Conservation (phyloP, 1,140 invertebrate species). For the Elysia chlorotica region DNA sequence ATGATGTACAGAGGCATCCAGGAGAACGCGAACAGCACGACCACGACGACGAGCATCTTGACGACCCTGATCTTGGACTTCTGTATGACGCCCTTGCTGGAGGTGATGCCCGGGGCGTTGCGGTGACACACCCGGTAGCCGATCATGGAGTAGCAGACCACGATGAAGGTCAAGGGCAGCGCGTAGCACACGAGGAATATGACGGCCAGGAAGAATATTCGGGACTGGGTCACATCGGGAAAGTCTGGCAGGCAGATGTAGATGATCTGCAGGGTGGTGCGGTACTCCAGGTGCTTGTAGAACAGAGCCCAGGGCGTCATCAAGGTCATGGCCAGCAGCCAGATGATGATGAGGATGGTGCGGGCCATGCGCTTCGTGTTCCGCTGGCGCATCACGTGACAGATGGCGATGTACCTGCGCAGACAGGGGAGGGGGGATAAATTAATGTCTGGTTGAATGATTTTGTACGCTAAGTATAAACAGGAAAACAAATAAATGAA, state of each 20-base stretch:
- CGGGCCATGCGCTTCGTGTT: conserved; percentile 84
- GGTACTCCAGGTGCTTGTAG: conserved; percentile 69
- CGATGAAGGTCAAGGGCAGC: conserved; percentile 88
- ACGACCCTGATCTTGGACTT: conserved; percentile 71
- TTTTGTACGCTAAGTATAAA: too few relatives aligned
- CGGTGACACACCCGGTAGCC: conserved; percentile 89
- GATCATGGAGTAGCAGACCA: conserved; percentile 89
- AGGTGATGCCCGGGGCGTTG: conserved; percentile 74
- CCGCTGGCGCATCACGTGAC: conserved; percentile 90
- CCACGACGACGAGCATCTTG: conserved; percentile 95
- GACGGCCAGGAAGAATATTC: conserved; percentile 85
- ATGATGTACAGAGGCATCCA: conserved; percentile 89
- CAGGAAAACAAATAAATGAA: too few relatives aligned
- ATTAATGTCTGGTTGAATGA: background rate
- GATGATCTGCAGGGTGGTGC: conserved; percentile 1
- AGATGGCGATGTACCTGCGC: conserved; percentile 89
- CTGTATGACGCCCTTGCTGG: conserved; percentile 49
- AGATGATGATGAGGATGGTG: conserved; percentile 87
- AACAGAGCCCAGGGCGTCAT: conserved; percentile 89
- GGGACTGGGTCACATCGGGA: conserved; percentile 68
- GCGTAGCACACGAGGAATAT: conserved; percentile 91
- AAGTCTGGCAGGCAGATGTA: conserved; percentile 30
- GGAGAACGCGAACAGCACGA: conserved; percentile 90
- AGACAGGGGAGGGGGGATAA: background rate
- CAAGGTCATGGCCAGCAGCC: conserved; percentile 82